Evolutionary conservation across 2,797 vertebrate species (phyloP), one percentile per base, ranked within the genome.

Genomic region (Triplophysa bombifrons): DNA sequence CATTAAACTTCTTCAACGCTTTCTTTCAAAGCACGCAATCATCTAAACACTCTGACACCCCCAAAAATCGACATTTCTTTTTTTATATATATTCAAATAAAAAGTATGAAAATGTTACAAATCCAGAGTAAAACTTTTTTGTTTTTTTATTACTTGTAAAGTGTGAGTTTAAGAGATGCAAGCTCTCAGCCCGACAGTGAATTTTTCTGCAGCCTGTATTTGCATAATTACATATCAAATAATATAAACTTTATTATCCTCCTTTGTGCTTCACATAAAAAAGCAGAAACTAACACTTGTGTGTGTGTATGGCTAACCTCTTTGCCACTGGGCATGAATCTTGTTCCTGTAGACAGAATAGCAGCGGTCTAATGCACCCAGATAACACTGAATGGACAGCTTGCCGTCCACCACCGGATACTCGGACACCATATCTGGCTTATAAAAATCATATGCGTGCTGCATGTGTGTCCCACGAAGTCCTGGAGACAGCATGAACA

Each of bases 381-480:
- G 95, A 91, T 99, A 99, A 91, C 98, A 99, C 87, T 98, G 94
- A 63, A 99, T 98, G 2, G 98, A 99, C 4, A 99, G 92, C 78
- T 98, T 99, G 8, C 98, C 97, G 27, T 99, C 97, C 48, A 99
- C 98, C 20, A 99, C 90, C 0, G 98, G 98, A 72, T 99, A 99
- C 75, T 99, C 98, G 0, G 98, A 99, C 76, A 96, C 91, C 95
- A 99, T 95, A 78, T 99, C 96, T 1, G 98, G 98, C 79, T 99
- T 99, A 86, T 99, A 99, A 86, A 99, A 99, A 90, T 99, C 98
- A 64, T 99, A 99, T 0, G 95, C 97, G 3, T 99, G 98, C 84
- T 96, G 95, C 97, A 99, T 99, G 74, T 99, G 98, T 22, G 97
- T 99, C 74, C 96, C 98, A 66, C 98, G 94, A 72, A 99, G 87